Conservation (phyloP, 2,797 vertebrate species). For the Mastacembelus armatus region DNA sequence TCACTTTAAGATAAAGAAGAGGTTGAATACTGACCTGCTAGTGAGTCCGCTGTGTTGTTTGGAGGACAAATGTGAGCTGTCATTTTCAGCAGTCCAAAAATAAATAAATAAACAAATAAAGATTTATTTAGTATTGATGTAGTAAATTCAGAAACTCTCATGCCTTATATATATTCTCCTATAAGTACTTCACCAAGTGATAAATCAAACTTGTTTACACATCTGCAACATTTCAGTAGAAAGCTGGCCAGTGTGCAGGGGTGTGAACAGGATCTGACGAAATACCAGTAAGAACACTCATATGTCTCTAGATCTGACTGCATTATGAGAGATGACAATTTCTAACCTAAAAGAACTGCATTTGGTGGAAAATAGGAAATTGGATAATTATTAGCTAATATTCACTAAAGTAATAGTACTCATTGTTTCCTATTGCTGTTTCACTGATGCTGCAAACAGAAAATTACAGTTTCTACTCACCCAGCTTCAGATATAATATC, state of each 20-base stretch:
- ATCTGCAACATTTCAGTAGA: neutral
- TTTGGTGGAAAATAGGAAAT: neutral
- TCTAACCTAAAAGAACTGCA: neutral
- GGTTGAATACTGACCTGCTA: constrained; percentile 62
- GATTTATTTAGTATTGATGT: neutral
- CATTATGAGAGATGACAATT: neutral
- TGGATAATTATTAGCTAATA: neutral
- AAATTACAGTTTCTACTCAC: constrained; percentile 65
- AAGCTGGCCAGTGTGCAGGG: neutral
- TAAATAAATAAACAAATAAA: neutral
- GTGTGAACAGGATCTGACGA: neutral
- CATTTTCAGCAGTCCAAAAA: neutral
- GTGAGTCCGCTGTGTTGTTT: constrained; percentile 44
- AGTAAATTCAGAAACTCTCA: constrained; percentile 2
- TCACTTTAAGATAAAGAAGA: neutral
- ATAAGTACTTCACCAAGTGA: neutral
- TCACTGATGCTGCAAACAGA: neutral
- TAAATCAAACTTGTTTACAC: neutral
- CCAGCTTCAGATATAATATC: constrained; percentile 39
- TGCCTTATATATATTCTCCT: neutral
- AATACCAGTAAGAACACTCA: neutral
- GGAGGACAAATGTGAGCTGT: constrained; percentile 45
- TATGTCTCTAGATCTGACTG: neutral
- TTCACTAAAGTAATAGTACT: neutral
- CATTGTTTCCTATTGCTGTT: constrained; percentile 5